These are phyloP conservation scores for Setophaga petechia DNA, from an alignment of 2,113 vertebrate genomes.

Conservation along the genomic window DNA sequence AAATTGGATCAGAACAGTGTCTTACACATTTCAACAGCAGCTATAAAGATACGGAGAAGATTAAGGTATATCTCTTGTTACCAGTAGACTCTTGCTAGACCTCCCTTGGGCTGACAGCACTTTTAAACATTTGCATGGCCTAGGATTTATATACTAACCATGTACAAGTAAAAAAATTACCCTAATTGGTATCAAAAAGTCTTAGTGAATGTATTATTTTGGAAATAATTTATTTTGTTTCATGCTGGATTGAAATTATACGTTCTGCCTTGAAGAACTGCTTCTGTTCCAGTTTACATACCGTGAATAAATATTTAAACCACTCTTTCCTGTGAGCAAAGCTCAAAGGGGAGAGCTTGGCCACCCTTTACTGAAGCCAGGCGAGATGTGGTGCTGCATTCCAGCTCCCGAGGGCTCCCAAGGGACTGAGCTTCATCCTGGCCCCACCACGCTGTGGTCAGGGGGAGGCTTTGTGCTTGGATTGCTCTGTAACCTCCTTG, in stretches of 20 bases:
- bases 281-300: conserved; percentile 37
- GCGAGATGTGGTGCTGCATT: accelerated
- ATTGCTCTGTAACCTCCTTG: neutral
- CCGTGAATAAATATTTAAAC: neutral
- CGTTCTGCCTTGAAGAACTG: neutral
- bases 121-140: conserved; percentile 29
- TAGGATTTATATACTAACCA: conserved; percentile 1
- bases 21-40: neutral
- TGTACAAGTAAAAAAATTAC: conserved; percentile 6
- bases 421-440: neutral
- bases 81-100: neutral
- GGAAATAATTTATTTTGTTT: conserved; percentile 44
- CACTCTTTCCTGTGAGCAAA: neutral
- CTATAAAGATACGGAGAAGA: conserved; percentile 25
- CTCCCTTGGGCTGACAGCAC: conserved; percentile 8
- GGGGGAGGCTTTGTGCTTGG: neutral
- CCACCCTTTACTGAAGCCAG: neutral
- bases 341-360: neutral
- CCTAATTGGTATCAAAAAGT: conserved; percentile 15
- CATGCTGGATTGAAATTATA: conserved; percentile 5
- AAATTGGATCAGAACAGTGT: neutral
- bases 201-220: conserved; percentile 11
- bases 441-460: accelerated
- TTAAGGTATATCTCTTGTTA: conserved; percentile 14
- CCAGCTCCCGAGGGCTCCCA: neutral